Base-by-base conservation (phyloP, 2,797 vertebrate species). In the Spinus olivaceus region DNA sequence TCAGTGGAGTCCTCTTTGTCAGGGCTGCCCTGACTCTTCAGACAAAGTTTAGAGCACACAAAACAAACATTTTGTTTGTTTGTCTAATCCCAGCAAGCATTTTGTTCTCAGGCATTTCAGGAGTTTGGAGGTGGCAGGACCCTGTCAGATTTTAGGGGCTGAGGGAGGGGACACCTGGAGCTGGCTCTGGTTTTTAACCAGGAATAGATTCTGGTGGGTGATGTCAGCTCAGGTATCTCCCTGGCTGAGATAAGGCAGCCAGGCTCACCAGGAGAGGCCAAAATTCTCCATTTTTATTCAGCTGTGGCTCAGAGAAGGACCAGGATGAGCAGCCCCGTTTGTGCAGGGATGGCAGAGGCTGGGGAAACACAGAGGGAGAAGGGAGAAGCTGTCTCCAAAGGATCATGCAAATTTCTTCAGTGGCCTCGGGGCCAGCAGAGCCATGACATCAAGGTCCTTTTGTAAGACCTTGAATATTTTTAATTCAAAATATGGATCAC, bases 401-500 rank as follows among this genome's bases (percentile, higher is more conserved):
- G 76, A 94, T 96, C 94, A 96, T 96, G 86, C 57, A 96, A 69
- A 97, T 97, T 53, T 76, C 77, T 92, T 92, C 44, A 15, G 82
- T 66, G 66, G 49, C 66, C 72, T 49, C 7, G 19, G 27, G 47
- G 41, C 53, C 28, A 37, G 44, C 53, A 83, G 74, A 63, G 77
- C 80, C 72, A 49, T 90, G 96, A 88, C 87, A 86, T 81, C 94
- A 47, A 96, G 97, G 95, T 97, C 95, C 94, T 97, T 97, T 92
- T 19, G n/a, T 71, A 93, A 96, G 93, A 92, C 92, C 91, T 91
- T 95, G 96, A 94, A 88, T 94, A 88, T 76, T 97, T 94, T 96
- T 91, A 91, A 96, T 97, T 96, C 92, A 76, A 97, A 97, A 94
- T 96, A 87, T 28, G 90, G 92, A 90, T 97, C 96, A 90, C 81